Evolutionary conservation across 2,888 invertebrate species (phyloP).

Genomic region (Dorcus parallelipipedus): DNA sequence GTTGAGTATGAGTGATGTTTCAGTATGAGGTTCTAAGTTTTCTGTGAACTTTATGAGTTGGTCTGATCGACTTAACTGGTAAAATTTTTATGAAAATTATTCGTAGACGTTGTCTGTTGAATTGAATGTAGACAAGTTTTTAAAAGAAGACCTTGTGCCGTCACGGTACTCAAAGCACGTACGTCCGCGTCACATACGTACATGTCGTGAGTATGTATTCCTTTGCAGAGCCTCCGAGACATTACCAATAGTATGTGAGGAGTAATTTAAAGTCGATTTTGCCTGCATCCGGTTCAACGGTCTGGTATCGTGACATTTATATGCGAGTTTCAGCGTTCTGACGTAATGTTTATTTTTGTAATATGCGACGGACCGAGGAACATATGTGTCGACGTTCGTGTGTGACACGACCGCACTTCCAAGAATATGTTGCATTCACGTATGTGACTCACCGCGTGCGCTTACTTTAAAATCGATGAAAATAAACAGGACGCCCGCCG

Average conservation of each 20-base stretch:
- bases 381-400: background rate
- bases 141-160: slow-evolving; percentile 9
- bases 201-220: slow-evolving; percentile 2
- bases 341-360: slow-evolving; percentile 38
- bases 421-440: background rate
- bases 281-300: slow-evolving; percentile 31
- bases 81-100: too few relatives aligned
- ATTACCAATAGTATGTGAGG: background rate
- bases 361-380: background rate
- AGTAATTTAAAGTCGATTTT: slow-evolving; percentile 2
- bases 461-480: background rate
- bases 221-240: slow-evolving; percentile 1
- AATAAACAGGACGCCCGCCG: background rate
- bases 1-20: too few relatives aligned
- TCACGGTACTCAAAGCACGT: slow-evolving; percentile 15
- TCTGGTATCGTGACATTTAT: slow-evolving; percentile 26
- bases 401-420: background rate
- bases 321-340: slow-evolving; percentile 31
- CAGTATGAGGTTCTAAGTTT: too few relatives aligned
- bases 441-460: background rate
- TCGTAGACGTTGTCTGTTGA: too few relatives aligned
- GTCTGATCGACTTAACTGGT: too few relatives aligned
- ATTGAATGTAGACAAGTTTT: background rate
- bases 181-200: slow-evolving; percentile 18
- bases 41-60: too few relatives aligned